Evolutionary conservation across 2,797 vertebrate species (phyloP).

Genomic region (Paedocypris micromegethes): DNA sequence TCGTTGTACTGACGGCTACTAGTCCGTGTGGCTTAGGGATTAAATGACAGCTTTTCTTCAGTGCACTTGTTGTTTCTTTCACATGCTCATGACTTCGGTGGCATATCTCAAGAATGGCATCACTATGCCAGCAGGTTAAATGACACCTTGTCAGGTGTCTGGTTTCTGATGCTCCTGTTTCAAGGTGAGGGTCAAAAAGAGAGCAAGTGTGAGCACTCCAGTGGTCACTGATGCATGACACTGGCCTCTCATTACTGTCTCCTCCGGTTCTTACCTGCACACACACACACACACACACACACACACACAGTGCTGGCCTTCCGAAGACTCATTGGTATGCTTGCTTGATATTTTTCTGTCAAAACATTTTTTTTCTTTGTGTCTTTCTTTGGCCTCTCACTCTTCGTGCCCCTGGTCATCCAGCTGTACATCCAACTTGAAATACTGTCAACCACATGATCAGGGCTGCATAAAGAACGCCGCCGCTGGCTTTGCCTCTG

Average conservation of each 20-base stretch:
- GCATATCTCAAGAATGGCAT: conserved; percentile 72
- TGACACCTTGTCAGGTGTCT: conserved; percentile 87
- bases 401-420: conserved; percentile 76
- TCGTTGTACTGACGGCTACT: too few relatives aligned
- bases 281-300: conserved; percentile 45
- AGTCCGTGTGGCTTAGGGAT: too few relatives aligned
- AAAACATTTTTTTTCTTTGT: conserved; percentile 71
- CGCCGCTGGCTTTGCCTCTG: conserved; percentile 57
- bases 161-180: conserved; percentile 77
- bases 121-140: conserved; percentile 80
- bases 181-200: conserved; percentile 65
- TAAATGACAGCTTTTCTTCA: too few relatives aligned
- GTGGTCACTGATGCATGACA: conserved; percentile 91
- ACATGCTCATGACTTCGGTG: conserved; percentile 78
- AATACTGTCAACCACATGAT: conserved; percentile 82
- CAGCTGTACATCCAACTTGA: conserved; percentile 84
- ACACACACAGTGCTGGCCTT: conserved; percentile 69
- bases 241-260: conserved; percentile 97
- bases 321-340: conserved; percentile 73
- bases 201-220: conserved; percentile 59
- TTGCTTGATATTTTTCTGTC: conserved; percentile 86
- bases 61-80: conserved; percentile 56
- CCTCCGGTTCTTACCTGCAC: conserved; percentile 73
- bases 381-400: conserved; percentile 54
- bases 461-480: conserved; percentile 80